These are phyloP conservation scores for Pteruthius melanotis DNA, from an alignment of 2,113 vertebrate species.

Conservation along the genomic window DNA sequence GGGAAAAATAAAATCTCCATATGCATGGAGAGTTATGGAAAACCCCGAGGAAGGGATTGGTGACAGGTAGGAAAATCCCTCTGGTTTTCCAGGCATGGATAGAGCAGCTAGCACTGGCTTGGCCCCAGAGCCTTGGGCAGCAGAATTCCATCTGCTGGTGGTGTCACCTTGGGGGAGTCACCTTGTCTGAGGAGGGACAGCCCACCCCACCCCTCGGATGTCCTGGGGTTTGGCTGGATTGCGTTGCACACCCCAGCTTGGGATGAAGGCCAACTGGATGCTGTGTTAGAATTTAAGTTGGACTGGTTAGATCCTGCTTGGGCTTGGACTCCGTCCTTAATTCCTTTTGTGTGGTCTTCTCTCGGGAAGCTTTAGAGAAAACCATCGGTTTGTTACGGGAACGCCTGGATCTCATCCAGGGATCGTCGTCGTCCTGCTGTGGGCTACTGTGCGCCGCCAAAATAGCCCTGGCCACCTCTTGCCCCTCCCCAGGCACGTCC, in stretches of 20 bases:
- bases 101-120: not conserved
- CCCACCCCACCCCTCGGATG: accelerated
- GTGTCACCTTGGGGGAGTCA: not conserved
- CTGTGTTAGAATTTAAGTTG: not conserved
- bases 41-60: not conserved
- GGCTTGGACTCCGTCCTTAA: not conserved
- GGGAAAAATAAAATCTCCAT: not conserved
- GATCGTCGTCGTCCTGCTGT: not conserved
- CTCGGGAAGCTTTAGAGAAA: not conserved
- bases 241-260: not conserved
- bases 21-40: not conserved
- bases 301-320: not conserved
- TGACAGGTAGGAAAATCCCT: not conserved
- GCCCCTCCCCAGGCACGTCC: not conserved
- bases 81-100: not conserved
- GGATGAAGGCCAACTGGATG: not conserved
- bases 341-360: not conserved
- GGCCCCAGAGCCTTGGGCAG: not conserved
- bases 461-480: not conserved
- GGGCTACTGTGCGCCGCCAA: not conserved
- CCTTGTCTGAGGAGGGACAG: not conserved
- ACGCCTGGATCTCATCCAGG: not conserved
- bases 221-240: not conserved
- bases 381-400: not conserved
- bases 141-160: not conserved